Percentiles rank a stretch among this genome's conserved stretches.
These are phyloP conservation scores for Callithrix jacchus DNA, from an alignment of 2,113 vertebrate genomes.

Conservation along the genomic window DNA sequence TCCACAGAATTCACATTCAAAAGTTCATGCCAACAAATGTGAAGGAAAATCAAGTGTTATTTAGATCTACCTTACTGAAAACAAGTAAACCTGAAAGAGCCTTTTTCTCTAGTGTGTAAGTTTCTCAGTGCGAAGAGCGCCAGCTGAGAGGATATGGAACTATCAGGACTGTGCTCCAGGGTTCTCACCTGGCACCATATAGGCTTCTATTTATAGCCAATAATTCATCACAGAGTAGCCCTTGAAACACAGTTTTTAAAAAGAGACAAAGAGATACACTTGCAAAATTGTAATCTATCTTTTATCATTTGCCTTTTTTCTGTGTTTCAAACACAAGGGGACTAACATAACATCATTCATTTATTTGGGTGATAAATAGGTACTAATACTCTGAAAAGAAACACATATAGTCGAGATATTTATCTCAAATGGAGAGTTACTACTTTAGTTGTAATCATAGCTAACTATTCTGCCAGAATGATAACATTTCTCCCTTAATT, in stretches of 20 bases:
- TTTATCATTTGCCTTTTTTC: background rate
- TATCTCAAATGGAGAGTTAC: background rate
- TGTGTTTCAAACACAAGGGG: background rate
- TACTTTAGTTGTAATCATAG: background rate
- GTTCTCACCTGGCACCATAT: background rate
- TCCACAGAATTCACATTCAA: background rate
- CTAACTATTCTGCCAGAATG: background rate
- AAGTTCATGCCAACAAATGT: background rate
- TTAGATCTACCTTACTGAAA: background rate
- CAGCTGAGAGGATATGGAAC: background rate
- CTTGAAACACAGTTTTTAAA: background rate
- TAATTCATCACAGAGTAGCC: background rate
- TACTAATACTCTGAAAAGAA: background rate
- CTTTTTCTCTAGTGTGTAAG: background rate
- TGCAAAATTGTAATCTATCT: background rate
- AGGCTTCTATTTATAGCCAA: background rate
- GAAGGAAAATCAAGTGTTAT: conserved; percentile 1
- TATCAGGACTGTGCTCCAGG: background rate
- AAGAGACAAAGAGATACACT: background rate
- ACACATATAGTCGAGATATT: background rate
- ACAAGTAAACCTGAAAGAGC: background rate
- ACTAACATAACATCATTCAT: background rate
- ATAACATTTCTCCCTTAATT: background rate
- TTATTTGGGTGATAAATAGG: background rate
- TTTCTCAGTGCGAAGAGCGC: background rate